Evolutionary conservation across 2,797 vertebrate genomes (phyloP).

Genomic region (Anguilla obscura): DNA sequence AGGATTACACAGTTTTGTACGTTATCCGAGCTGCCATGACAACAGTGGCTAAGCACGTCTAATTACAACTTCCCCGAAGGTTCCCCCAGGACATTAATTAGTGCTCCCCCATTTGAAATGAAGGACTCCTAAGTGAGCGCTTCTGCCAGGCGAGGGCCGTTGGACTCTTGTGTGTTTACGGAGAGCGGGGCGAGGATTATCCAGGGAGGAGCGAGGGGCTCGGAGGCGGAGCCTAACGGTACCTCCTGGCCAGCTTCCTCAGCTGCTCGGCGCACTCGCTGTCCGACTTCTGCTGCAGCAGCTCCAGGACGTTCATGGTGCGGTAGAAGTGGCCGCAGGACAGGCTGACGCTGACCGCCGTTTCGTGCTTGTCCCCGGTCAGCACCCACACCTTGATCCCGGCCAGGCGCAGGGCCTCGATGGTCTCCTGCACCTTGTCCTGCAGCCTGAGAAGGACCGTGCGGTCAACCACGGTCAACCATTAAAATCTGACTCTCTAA

Average conservation of each 20-base stretch:
- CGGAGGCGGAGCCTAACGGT: slow-evolving; percentile 3
- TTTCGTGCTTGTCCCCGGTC: slow-evolving; percentile 80
- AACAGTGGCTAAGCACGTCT: background rate
- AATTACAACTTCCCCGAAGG: background rate
- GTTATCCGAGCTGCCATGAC: background rate
- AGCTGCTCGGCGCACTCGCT: slow-evolving; percentile 74
- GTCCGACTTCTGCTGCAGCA: slow-evolving; percentile 78
- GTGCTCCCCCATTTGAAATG: background rate
- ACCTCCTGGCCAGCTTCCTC: slow-evolving; percentile 76
- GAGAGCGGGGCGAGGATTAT: background rate
- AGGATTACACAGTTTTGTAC: background rate
- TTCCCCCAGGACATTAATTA: background rate
- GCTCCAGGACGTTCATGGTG: slow-evolving; percentile 81
- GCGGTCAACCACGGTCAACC: background rate
- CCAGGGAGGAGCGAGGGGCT: background rate
- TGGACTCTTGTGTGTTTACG: background rate
- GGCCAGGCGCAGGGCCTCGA: slow-evolving; percentile 77
- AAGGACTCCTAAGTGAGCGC: background rate
- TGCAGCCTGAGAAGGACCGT: slow-evolving; percentile 64
- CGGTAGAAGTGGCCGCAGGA: slow-evolving; percentile 81
- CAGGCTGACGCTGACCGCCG: slow-evolving; percentile 79
- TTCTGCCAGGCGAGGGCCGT: background rate
- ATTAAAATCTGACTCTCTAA: background rate
- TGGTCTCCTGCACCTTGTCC: slow-evolving; percentile 81
- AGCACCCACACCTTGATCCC: slow-evolving; percentile 84